These are phyloP conservation scores for Bombus consobrinus DNA, from an alignment of 1,140 invertebrate genomes.

Conservation along the genomic window DNA sequence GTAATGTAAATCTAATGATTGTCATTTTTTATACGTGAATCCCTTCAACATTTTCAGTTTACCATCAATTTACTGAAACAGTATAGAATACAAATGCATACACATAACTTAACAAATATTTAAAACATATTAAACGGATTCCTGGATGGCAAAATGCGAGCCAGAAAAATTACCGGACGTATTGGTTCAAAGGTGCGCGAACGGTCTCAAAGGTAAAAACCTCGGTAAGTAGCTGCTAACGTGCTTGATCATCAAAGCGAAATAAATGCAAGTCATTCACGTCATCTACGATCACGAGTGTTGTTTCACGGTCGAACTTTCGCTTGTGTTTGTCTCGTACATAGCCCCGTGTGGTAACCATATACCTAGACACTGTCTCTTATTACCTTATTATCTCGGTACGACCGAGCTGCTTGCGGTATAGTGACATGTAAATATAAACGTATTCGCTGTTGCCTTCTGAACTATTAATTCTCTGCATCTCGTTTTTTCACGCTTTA, in stretches of 20 bases:
- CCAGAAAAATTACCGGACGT: not conserved
- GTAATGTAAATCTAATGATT: not conserved
- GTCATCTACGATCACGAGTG: slow-evolving; percentile 70
- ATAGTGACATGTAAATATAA: slow-evolving; percentile 15
- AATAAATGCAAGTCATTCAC: slow-evolving; percentile 65
- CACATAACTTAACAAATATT: not conserved
- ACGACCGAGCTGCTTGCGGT: not conserved
- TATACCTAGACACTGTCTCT: not conserved
- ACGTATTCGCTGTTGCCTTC: not conserved
- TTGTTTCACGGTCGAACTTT: slow-evolving; percentile 61
- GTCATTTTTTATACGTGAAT: not conserved
- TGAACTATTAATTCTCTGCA: not conserved
- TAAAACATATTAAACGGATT: not conserved
- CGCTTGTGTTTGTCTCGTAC: slow-evolving; percentile 21
- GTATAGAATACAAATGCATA: not conserved
- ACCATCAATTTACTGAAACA: not conserved
- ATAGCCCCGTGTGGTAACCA: not conserved
- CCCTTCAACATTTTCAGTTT: not conserved
- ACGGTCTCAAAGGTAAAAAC: slow-evolving; percentile 24
- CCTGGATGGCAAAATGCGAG: not conserved
- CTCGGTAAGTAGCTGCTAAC: slow-evolving; percentile 15
- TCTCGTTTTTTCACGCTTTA: not conserved
- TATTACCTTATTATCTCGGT: not conserved
- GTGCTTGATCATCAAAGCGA: slow-evolving; percentile 34
- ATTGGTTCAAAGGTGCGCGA: slow-evolving; percentile 31